A percentile compares a stretch with the other conserved stretches of the same genome.
phyloP scores from a whole-genome alignment of 2,888 invertebrate genomes.

The Portevinia maculata region DNA sequence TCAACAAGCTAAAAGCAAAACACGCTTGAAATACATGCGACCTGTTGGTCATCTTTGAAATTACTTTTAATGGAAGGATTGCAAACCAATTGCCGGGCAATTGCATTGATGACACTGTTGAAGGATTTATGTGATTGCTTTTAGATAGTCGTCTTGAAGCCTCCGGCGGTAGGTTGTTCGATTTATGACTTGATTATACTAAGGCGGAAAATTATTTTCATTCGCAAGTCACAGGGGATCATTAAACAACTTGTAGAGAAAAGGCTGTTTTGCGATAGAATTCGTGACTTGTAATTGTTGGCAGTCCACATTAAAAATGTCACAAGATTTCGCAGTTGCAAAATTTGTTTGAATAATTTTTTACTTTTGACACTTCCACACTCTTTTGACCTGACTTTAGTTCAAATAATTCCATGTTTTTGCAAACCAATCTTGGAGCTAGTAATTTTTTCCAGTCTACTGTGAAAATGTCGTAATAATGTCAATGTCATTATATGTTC shows the following conservation, averaged over 20 bases:
- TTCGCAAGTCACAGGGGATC: neutral
- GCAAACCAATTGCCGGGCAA: constrained; percentile 54
- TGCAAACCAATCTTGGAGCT: no score
- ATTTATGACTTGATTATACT: constrained; percentile 28
- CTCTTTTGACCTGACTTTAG: no score
- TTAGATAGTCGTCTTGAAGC: constrained; percentile 19
- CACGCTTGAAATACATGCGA: neutral
- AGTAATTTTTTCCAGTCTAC: no score
- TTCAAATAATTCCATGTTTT: no score
- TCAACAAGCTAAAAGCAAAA: no score
- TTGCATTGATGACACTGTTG: constrained; percentile 62
- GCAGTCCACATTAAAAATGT: no score
- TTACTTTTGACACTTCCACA: no score
- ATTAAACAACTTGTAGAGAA: neutral
- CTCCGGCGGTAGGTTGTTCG: constrained; percentile 1
- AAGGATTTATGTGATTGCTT: constrained; percentile 70
- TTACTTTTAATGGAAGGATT: constrained; percentile 52
- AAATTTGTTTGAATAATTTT: no score
- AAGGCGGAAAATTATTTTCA: neutral
- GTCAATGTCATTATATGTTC: no score
- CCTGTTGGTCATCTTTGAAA: constrained; percentile 36
- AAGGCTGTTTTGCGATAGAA: neutral
- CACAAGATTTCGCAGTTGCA: no score
- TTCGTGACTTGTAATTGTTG: neutral
- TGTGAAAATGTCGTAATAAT: no score